Evolutionary conservation across 2,888 invertebrate species (phyloP), one percentile per base, ranked within the genome.

Genomic region (Melanchra persicariae): DNA sequence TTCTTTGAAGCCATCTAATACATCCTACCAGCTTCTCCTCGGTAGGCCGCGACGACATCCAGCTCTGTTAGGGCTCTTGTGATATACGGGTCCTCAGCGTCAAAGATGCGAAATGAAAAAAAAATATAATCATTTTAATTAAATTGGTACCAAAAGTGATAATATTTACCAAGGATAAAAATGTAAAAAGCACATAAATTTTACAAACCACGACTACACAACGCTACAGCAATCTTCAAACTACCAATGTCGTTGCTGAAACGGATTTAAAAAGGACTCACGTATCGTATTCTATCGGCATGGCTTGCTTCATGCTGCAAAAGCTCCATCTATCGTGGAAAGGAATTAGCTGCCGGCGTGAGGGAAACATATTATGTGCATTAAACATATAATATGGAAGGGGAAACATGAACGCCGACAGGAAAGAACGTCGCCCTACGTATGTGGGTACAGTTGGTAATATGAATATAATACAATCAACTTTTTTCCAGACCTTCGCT

Each of bases 221-320:
- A 60, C 26, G n/a, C 37, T 43, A 77, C 51, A 47, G 24, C 24
- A 61, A 60, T 58, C 34, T 68, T 59, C 3, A 47, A 70, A 62
- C 59, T 55, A 47, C 65, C 26, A 19, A 60, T 49, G 57, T 80
- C 67, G 58, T 61, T 15, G 47, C 12, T 47, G 40, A 54, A 40
- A 52, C 43, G 19, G 61, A 78, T 78, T 78, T 66, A 60, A 76
- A 79, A 81, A 81, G 52, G 30, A 57, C 66, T 70, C 81, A 81
- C 79, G 70, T 75, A 70, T 76, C 43, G 66, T 64, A 80, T 80
- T 76, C 60, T 67, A 60, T 64, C 34, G 70, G 77, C 79, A 76
- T 81, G 81, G 52, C 81, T 80, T 24, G 55, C 52, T 67, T 22
- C 59, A 52, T 69, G 24, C 51, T 47, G 52, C 70, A 24, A 30